Base-by-base conservation (phyloP, 2,113 vertebrate genomes). In the rabbit (Oryctolagus cuniculus) region DNA sequence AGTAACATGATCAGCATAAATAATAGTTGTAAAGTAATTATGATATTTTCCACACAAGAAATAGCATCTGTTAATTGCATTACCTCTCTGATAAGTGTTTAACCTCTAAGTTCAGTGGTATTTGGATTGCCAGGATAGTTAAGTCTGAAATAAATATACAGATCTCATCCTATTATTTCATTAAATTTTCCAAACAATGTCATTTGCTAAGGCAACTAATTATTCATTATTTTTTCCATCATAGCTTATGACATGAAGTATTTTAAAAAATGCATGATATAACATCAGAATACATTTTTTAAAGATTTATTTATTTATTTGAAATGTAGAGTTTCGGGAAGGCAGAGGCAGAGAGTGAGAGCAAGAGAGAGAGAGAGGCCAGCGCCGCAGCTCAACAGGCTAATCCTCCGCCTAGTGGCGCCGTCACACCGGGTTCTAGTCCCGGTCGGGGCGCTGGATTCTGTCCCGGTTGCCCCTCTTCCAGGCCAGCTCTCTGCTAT, bases 171-270 rank as follows among this genome's bases (percentile, higher is more conserved):
- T 31, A 44, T 85, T 81, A 38, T 70, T 86, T 61, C 69, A 2
- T 64, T 51, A 81, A 55, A 25, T 73, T 89, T 90, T 80, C 63
- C 69, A 78, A 87, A 49, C 16, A 82, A 85, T 29, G 36, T 82
- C 16, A 79, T 36, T 29, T 24, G 2, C 16, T 89, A 73, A 91
- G 36, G 75, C 89, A 78, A 93, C 36, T 27, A 49, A 90, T 96
- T 84, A 86, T 63, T 88, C 67, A 69, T 74, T 64, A 9, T 85
- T 24, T 72, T 61, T 11, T 36, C 31, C 64, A 29, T 64, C 84
- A 82, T 38, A 27, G 21, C 17, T 61, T 8, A 13, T 17, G 53
- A 53, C 27, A 80, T 17, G 55, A 11, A 78, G 4, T 11, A 51
- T 49, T 51, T 0, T 4, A 55, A 88, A 27, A 75, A n/a, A 34